Evolutionary conservation across 1,140 invertebrate genomes (phyloP), one percentile per base, ranked within the genome.

Genomic region (Temnothorax longispinosus): DNA sequence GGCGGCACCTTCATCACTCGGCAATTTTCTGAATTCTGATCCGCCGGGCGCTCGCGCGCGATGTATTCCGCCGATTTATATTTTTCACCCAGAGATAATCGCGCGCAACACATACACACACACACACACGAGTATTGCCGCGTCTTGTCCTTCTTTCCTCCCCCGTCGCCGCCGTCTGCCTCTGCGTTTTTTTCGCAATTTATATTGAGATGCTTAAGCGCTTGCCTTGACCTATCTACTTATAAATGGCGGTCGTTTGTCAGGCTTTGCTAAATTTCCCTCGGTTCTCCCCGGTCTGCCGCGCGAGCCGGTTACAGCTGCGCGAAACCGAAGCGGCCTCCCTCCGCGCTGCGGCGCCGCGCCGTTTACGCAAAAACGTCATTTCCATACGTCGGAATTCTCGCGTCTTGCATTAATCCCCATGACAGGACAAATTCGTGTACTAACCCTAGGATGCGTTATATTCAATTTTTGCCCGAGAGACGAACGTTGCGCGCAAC

Each of bases 211-310:
- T 64, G 85, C 75, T 87, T 87, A 86, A 87, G 50, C 88, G 54
- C 58, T 89, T 67, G 89, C 89, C 88, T 89, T 90, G 89, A 90
- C 88, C 89, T 87, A 87, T 90, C 88, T 87, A 75, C 86, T 90
- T 80, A 82, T 65, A 87, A 90, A 89, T 84, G 85, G 65, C 50
- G 76, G 54, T n/a, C 41, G 84, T 81, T 87, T 87, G 75, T 86
- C 87, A 76, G 58, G 71, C 60, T 69, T 54, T 54, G 21, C 81
- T 41, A 77, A 78, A 89, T 88, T 85, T 85, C 81, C 74, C 80
- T 74, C 38, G 41, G 52, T 74, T 74, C 52, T 32, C 35, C 21
- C 35, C 38, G 50, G 50, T 69, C 50, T 47, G 38, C 35, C 41
- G 27, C 27, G 27, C 27, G 58, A 50, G 58, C 21, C 67, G 47